Conservation (phyloP, 2,797 vertebrate species). For the Graptemys geographica region DNA sequence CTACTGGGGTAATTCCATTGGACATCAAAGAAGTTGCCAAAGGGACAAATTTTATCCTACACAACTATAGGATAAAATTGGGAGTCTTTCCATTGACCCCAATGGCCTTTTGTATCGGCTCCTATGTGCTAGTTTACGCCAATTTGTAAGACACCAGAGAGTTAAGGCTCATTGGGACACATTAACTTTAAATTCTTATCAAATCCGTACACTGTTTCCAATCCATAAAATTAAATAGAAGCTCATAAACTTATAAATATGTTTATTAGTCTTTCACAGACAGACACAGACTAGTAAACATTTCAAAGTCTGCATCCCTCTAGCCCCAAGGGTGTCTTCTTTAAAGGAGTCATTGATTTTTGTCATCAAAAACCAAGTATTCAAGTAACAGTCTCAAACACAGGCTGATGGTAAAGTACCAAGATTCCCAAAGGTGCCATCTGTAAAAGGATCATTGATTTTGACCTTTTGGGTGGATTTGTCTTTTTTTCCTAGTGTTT, state of each 20-base stretch:
- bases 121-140: neutral
- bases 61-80: neutral
- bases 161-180: slow-evolving; percentile 31
- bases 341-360: slow-evolving; percentile 83
- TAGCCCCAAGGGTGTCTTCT: slow-evolving; percentile 67
- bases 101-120: slow-evolving; percentile 35
- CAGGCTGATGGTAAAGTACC: slow-evolving; percentile 72
- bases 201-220: slow-evolving; percentile 56
- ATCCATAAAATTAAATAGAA: slow-evolving; percentile 62
- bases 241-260: slow-evolving; percentile 71
- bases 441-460: slow-evolving; percentile 81
- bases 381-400: slow-evolving; percentile 77
- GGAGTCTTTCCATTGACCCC: slow-evolving; percentile 39
- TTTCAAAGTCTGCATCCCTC: slow-evolving; percentile 76
- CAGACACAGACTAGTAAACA: slow-evolving; percentile 62
- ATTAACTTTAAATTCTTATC: slow-evolving; percentile 59
- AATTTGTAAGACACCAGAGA: slow-evolving; percentile 32
- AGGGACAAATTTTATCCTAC: slow-evolving; percentile 37
- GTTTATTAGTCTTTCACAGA: slow-evolving; percentile 72
- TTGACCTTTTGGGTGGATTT: slow-evolving; percentile 81
- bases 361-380: slow-evolving; percentile 81
- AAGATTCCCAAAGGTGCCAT: slow-evolving; percentile 76
- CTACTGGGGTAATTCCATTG: slow-evolving; percentile 30
- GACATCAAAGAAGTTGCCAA: slow-evolving; percentile 39
- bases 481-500: slow-evolving; percentile 69